A percentile compares a stretch with the other conserved stretches of the same genome.
Evolutionary conservation across 2,797 vertebrate species (phyloP).

Genomic region (Sphenopsis melanotis): DNA sequence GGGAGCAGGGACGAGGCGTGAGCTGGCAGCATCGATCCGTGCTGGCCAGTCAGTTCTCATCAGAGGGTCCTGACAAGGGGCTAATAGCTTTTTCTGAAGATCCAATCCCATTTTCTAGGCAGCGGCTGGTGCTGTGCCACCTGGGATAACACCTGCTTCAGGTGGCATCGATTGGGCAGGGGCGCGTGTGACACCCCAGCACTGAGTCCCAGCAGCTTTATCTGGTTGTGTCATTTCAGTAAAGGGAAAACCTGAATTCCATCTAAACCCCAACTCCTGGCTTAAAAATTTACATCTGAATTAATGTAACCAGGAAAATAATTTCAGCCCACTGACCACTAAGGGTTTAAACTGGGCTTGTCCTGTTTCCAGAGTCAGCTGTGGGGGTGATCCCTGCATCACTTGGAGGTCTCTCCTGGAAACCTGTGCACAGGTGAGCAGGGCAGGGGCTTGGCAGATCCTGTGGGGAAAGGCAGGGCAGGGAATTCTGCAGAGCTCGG

Average conservation of each 20-base stretch:
- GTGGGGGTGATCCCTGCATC: background rate
- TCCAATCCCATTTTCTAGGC: conserved; percentile 66
- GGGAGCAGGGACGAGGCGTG: background rate
- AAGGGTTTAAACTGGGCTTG: background rate
- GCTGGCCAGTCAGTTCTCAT: conserved; percentile 59
- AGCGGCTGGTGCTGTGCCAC: conserved; percentile 26
- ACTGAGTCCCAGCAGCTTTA: background rate
- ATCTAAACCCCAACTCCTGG: background rate
- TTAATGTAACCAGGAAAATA: background rate
- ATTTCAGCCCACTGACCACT: background rate
- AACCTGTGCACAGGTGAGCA: background rate
- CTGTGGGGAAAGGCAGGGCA: background rate
- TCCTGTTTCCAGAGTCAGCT: background rate
- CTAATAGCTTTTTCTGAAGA: conserved; percentile 75
- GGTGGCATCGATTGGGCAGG: background rate
- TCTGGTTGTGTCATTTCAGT: conserved; percentile 7
- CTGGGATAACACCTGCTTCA: conserved; percentile 47
- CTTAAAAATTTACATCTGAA: conserved; percentile 42
- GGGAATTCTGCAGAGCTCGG: background rate
- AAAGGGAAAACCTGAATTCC: background rate
- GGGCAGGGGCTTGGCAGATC: background rate
- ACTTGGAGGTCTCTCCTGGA: background rate
- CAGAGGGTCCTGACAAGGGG: conserved; percentile 68
- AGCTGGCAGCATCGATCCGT: conserved; percentile 57
- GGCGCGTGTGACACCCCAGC: background rate